These are phyloP conservation scores for Falcaria lacertinaria DNA, from an alignment of 2,888 invertebrate genomes.

Conservation along the genomic window DNA sequence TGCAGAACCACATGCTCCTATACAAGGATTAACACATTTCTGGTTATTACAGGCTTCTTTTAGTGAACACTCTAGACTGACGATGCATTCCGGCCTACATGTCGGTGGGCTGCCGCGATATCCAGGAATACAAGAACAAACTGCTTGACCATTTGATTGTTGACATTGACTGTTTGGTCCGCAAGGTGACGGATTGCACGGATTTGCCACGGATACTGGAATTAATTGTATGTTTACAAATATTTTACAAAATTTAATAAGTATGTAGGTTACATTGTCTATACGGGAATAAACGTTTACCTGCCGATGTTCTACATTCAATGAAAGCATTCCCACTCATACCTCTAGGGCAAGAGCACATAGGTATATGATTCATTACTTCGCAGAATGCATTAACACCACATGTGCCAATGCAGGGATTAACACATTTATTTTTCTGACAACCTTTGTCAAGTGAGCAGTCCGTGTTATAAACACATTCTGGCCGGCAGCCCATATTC, in stretches of 20 bases:
- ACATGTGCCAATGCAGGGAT: constrained; percentile 86
- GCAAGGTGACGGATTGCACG: constrained; percentile 89
- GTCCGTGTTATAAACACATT: constrained; percentile 84
- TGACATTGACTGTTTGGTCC: constrained; percentile 88
- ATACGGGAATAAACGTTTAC: constrained; percentile 51
- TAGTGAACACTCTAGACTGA: constrained; percentile 85
- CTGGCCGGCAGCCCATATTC: constrained; percentile 83
- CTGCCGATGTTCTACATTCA: constrained; percentile 74
- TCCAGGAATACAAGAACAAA: constrained; percentile 86
- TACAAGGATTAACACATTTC: constrained; percentile 88
- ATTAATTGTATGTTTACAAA: no score
- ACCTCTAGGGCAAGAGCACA: constrained; percentile 84
- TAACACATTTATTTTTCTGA: constrained; percentile 83
- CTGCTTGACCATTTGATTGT: constrained; percentile 83
- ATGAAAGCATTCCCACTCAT: constrained; percentile 84
- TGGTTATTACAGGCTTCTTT: constrained; percentile 86
- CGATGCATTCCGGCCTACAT: constrained; percentile 88
- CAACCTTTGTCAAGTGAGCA: constrained; percentile 83
- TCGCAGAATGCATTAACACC: constrained; percentile 85
- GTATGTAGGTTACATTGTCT: background rate
- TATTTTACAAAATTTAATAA: background rate
- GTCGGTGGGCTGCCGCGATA: constrained; percentile 88
- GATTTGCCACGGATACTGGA: constrained; percentile 68
- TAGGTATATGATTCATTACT: constrained; percentile 85
- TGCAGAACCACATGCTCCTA: constrained; percentile 86